Evolutionary conservation across 1,140 invertebrate species (phyloP), one percentile per base, ranked within the genome.

Genomic region (Panagrolaimus sp.): DNA sequence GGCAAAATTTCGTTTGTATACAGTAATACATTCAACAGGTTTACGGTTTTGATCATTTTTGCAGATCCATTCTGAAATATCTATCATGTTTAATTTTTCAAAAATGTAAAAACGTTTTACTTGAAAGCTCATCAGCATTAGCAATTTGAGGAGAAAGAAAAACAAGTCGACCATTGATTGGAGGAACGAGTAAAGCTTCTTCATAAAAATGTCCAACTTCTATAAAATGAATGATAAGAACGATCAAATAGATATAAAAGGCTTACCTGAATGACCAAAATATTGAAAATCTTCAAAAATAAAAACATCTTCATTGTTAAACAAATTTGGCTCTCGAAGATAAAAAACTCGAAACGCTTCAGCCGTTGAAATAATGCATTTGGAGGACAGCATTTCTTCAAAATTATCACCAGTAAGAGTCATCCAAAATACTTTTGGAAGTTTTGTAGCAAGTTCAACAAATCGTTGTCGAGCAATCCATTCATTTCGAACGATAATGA

Each of bases 221-320:
- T 58, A 28, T 5, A 58, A 58, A 14, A 21, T 26, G 4, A 21
- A 26, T 58, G 4, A 12, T 58, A 26, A 26, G 3, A 58, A 21
- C 17, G 0, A 12, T 1, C 14, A 1, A 0, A 21, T 8, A 24
- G n/a, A 1, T 4, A 26, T 10, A 0, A 26, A 58, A 0, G 5
- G 1, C 52, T 58, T 58, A 58, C 52, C 15, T 8, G 52, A 28
- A 1, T 28, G 15, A 10, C n/a, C 14, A 58, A 58, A 26, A 12
- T 58, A 21, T 28, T 58, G 21, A n/a, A 58, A 21, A 58, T 58
- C 52, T 28, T 58, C 52, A 58, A 58, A 58, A 14, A 58, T 24
- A n/a, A 58, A 4, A 38, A 38, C 52, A 21, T 26, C 21, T 0
- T 28, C 15, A 12, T 10, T 0, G 0, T 12, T 1, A 8, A 24